Base-by-base conservation (phyloP, 2,888 invertebrate genomes). In the Ophonus ardosiacus region DNA sequence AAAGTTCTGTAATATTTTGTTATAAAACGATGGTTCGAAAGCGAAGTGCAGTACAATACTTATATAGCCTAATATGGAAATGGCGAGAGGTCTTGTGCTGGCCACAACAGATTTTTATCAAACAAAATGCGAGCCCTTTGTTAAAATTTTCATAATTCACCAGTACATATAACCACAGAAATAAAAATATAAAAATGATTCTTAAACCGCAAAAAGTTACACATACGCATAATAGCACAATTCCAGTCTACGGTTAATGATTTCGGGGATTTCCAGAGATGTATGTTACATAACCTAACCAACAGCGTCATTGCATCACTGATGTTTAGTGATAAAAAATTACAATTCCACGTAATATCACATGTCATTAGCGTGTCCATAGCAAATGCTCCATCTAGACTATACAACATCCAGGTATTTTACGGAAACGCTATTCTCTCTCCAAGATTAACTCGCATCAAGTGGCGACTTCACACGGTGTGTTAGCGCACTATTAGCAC, bases 401-500 rank as follows among this genome's bases (percentile, higher is more conserved):
- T 24, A 7, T 81, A 81, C 81, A 81, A 65, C 17, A 21, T 63
- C 82, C 10, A 63, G 38, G 56, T 63, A 4, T 0, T 31, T 31
- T 5, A 31, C 3, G 31, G 31, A 31, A 31, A 6, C 21, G 81
- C 38, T 43, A 43, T n/a, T 18, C 15, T 15, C 56, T 24, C 63
- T n/a, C 79, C 86, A 90, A 90, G 90, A 90, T 90, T 90, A 90
- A 90, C 90, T 90, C 88, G 90, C 89, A 89, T 90, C 90, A 90
- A 90, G 90, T 90, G 91, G 89, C 88, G 74, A 88, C 89, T 91
- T 91, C 91, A 89, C 91, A 91, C 91, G 90, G 90, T 91, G 90
- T 90, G 89, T 90, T 90, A 90, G 89, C 90, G 89, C 59, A 24
- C 78, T 43, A 65, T 24, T 71, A 76, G 57, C 56, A 59, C 63